These are phyloP conservation scores for Pseudomyrmex flavicornis DNA, from an alignment of 1,140 invertebrate species.

Conservation along the genomic window DNA sequence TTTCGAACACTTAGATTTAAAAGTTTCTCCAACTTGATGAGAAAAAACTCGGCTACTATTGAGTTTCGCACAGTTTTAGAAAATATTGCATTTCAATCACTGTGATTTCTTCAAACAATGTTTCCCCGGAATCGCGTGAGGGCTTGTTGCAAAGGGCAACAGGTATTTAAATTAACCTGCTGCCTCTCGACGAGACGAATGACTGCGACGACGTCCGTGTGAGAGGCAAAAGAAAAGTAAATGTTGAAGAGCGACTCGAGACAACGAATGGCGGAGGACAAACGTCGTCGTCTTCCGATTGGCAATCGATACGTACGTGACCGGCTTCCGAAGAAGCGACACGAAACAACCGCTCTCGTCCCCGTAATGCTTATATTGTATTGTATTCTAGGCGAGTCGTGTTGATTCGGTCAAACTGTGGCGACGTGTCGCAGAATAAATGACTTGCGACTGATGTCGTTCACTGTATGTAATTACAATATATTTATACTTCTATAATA, in stretches of 20 bases:
- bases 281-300: background rate
- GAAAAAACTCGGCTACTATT: too few relatives aligned
- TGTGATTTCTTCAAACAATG: constrained; percentile 13
- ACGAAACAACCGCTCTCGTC: constrained; percentile 22
- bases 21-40: background rate
- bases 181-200: constrained; percentile 59
- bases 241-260: constrained; percentile 35
- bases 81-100: constrained; percentile 21
- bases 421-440: constrained; percentile 34
- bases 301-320: constrained; percentile 71
- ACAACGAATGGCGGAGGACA: constrained; percentile 1
- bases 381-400: constrained; percentile 31
- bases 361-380: background rate
- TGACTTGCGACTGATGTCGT: constrained; percentile 11
- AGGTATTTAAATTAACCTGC: constrained; percentile 72
- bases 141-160: constrained; percentile 64
- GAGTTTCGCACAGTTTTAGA: background rate
- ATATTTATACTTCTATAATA: too few relatives aligned
- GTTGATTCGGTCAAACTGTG: constrained; percentile 40
- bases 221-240: constrained; percentile 20
- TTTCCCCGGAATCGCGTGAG: background rate
- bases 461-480: constrained; percentile 25
- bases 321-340: constrained; percentile 52
- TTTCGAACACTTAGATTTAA: background rate
- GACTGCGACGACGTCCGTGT: constrained; percentile 13